These are phyloP conservation scores for Acheta domesticus DNA, from an alignment of 2,888 invertebrate genomes.

Conservation along the genomic window DNA sequence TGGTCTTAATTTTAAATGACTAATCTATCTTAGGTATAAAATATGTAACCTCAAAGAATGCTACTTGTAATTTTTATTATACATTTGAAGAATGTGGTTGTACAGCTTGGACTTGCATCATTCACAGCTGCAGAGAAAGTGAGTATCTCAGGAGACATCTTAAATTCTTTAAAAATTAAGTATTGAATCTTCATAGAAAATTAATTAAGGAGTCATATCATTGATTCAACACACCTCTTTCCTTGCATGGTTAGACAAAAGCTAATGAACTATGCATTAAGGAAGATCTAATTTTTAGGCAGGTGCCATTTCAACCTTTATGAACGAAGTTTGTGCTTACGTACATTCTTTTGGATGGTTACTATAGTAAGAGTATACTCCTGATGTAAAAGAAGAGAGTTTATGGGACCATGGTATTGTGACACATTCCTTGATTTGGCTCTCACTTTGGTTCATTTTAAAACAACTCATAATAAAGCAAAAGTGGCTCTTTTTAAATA, in stretches of 20 bases:
- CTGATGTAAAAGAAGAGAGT: neutral
- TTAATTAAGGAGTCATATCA: neutral
- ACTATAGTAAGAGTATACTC: no score
- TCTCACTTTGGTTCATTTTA: neutral
- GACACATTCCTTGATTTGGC: constrained; percentile 11
- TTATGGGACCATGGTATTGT: neutral
- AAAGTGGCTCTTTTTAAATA: neutral
- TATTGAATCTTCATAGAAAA: neutral
- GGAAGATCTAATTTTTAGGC: neutral
- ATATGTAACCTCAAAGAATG: no score
- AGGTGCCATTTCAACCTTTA: neutral
- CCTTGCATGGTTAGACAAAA: neutral
- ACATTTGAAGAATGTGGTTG: no score
- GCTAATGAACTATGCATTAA: neutral
- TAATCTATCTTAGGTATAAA: no score
- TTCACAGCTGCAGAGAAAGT: no score
- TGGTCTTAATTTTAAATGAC: no score
- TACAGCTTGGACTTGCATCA: no score
- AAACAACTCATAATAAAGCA: neutral
- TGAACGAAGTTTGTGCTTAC: no score
- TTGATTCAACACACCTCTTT: neutral
- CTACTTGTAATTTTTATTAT: no score
- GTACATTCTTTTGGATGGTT: no score
- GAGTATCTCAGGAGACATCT: no score
- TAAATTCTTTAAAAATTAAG: neutral